A percentile compares a stretch with the other conserved stretches of the same genome.
Evolutionary conservation across 2,113 vertebrate genomes (phyloP).

Genomic region (Phyllopteryx taeniolatus): DNA sequence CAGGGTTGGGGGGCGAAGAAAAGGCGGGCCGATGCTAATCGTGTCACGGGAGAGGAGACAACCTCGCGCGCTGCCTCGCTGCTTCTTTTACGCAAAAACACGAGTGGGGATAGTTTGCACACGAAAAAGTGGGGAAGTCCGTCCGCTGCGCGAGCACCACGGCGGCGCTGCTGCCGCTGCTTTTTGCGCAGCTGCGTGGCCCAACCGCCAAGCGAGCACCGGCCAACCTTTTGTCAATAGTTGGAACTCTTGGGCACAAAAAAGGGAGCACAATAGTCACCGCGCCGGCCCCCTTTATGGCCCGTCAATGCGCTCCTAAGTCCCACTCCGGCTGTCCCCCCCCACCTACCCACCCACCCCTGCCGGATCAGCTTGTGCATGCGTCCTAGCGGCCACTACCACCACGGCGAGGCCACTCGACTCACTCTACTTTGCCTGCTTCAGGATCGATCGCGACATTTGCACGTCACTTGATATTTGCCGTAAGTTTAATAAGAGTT

Average conservation of each 20-base stretch:
- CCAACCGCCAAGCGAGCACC: slow-evolving; percentile 62
- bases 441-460: slow-evolving; percentile 17
- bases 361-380: slow-evolving; percentile 67
- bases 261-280: slow-evolving; percentile 61
- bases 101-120: slow-evolving; percentile 42
- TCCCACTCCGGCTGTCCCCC: slow-evolving; percentile 65
- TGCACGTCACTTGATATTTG: background rate
- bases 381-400: slow-evolving; percentile 68
- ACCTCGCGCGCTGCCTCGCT: slow-evolving; percentile 55
- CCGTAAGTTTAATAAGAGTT: background rate
- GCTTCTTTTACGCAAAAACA: slow-evolving; percentile 36
- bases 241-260: slow-evolving; percentile 66
- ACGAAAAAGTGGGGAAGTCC: slow-evolving; percentile 63
- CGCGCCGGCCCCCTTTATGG: slow-evolving; percentile 60
- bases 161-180: slow-evolving; percentile 46
- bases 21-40: slow-evolving; percentile 60
- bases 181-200: slow-evolving; percentile 70
- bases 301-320: slow-evolving; percentile 67
- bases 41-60: slow-evolving; percentile 66
- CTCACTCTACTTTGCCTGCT: slow-evolving; percentile 42
- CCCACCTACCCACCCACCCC: slow-evolving; percentile 15
- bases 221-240: slow-evolving; percentile 71
- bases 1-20: slow-evolving; percentile 49
- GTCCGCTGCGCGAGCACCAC: slow-evolving; percentile 64
- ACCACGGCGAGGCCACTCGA: slow-evolving; percentile 60